These are phyloP conservation scores for Rambutsinella grinnellia DNA, from an alignment of 2,888 invertebrate species.

Conservation along the genomic window DNA sequence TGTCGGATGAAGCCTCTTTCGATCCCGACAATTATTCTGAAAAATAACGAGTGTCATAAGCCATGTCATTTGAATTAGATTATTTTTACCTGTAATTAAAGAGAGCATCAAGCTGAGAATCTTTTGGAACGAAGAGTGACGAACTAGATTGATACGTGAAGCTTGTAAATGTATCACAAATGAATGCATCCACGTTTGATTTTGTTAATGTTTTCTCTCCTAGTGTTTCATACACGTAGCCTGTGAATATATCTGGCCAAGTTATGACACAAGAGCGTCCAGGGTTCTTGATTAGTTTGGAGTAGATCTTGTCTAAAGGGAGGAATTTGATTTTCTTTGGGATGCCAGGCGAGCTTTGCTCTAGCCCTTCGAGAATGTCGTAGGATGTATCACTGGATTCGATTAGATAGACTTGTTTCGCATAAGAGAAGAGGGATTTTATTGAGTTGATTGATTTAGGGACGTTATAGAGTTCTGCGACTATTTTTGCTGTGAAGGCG, in stretches of 20 bases:
- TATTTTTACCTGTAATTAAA: conserved; percentile 29
- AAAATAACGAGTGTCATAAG: neutral
- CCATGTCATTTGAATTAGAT: neutral
- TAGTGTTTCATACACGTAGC: neutral
- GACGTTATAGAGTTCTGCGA: conserved; percentile 14
- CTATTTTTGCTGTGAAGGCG: conserved; percentile 29
- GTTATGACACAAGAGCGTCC: conserved; percentile 19
- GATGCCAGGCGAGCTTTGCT: neutral
- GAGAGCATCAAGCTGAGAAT: conserved; percentile 14
- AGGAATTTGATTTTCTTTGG: conserved; percentile 9
- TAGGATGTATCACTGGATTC: conserved; percentile 9
- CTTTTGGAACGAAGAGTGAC: conserved; percentile 17
- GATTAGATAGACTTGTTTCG: conserved; percentile 4
- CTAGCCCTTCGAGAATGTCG: conserved; percentile 17
- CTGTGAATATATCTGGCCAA: conserved; percentile 7
- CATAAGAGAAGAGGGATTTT: neutral
- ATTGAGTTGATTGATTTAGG: conserved; percentile 8
- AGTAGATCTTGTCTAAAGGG: conserved; percentile 5
- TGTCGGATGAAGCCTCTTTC: conserved; percentile 31
- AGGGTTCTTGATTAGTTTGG: neutral
- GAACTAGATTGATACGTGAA: conserved; percentile 12
- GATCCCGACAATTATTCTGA: conserved; percentile 22
- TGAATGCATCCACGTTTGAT: conserved; percentile 12
- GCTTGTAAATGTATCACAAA: conserved; percentile 16
- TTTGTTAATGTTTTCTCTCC: too few relatives aligned